Evolutionary conservation across 2,113 vertebrate genomes (phyloP), one percentile per base, ranked within the genome.

Genomic region (Lycaon pictus): DNA sequence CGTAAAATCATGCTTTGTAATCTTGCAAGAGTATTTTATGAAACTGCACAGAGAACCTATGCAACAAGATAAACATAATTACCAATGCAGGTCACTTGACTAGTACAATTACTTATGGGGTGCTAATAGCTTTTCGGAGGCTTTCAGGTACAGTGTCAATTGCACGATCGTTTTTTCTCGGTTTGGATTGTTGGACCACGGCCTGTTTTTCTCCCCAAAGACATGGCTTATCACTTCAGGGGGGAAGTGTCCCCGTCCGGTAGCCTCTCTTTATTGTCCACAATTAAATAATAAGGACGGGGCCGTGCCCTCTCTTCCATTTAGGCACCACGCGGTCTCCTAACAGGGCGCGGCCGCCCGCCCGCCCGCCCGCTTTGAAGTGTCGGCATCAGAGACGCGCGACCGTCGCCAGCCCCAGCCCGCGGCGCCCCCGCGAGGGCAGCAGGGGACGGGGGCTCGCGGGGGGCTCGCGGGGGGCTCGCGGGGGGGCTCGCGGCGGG

Each of bases 181-280:
- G 10, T 37, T 56, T 71, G 55, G 8, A 51, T 79, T 53, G 23
- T 84, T 56, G 79, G 16, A 53, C 85, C n/a, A 29, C 79, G 12
- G 55, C 48, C 37, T 83, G 23, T 69, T 72, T 79, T 72, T 48
- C 15, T 80, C 67, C 37, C 58, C 8, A 77, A 92, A 55, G 80
- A 90, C 29, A 27, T 15, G 69, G 72, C 58, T 97, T 77, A 93
- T 86, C 51, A 85, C 37, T 55, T 86, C 3, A 2, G 29, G 43
- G 80, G 37, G 37, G 3, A 37, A 37, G 37, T 37, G 37, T 71
- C 56, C 9, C 72, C 10, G 0, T 37, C 58, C 19, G n/a, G 19
- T 82, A 85, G 13, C 85, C 96, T 90, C 90, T 95, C 81, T 87
- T 99, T 35, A 76, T 87, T 71, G 55, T 74, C 37, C 6, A 19